Evolutionary conservation across 2,797 vertebrate species (phyloP), one percentile per base, ranked within the genome.

Genomic region (Alca torda): DNA sequence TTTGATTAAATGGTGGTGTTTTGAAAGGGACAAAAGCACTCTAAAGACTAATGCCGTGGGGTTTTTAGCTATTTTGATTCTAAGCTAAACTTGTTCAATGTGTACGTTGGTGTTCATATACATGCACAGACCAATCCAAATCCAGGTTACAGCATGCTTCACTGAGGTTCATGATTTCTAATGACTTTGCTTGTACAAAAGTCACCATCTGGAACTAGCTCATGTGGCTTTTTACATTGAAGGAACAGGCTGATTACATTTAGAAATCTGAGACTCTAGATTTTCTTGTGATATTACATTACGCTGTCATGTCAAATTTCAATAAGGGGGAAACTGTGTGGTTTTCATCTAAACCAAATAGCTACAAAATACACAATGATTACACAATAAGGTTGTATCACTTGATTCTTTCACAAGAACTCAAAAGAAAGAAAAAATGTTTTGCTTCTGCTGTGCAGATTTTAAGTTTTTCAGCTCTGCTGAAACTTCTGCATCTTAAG

Each of bases 171-270:
- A 69, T 91, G 96, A 90, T 90, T 97, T 96, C 95, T 96, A 97
- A 96, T 73, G 72, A 82, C 95, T 96, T 97, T 93, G 89, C 88
- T 92, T 90, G 80, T 93, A 87, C 91, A 97, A 95, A 97, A 92
- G 95, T 96, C 83, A 77, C 95, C 97, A 96, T 97, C 96, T 97
- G 97, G 97, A 96, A 90, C 79, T 79, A 56, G 89, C 57, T 96
- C 86, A 74, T 69, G 60, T 18, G 85, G 67, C 76, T 92, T 96
- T 95, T 96, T 84, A 59, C 56, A 89, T 35, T 77, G 51, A 95
- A 90, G 87, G 50, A 94, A 84, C 72, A 89, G 87, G 73, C 81
- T 69, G 88, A 89, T 91, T 93, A 70, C 89, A 83, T 94, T 96
- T 93, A 96, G 91, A 95, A 96, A 94, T 50, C 61, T 13, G 65